Base-by-base conservation (phyloP, 1,140 invertebrate species). In the Apocrypta bakeri region DNA sequence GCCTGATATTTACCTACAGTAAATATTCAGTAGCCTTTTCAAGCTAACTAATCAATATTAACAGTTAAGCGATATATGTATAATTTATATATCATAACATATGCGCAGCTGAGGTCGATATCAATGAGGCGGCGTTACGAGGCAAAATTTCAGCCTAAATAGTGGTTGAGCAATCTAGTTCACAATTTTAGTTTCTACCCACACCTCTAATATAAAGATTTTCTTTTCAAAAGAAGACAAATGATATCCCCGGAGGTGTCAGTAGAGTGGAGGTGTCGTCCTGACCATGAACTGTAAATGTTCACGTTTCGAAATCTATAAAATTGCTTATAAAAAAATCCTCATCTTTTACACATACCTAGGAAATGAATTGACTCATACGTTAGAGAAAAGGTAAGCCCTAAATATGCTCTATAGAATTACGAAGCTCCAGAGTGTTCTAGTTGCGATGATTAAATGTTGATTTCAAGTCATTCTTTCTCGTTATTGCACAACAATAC, bases 401-500 rank as follows among this genome's bases (percentile, higher is more conserved):
- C n/a, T n/a, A n/a, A n/a, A 17, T 56, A 56, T 56, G 17, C 17
- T 21, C 17, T 6, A n/a, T 56, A 56, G 48, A n/a, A 56, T n/a
- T 4, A 3, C 17, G 6, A 56, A 56, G 17, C 48, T 21, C 63
- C 11, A 14, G 11, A 2, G 3, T 14, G 56, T 33, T 21, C 0
- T 27, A 14, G 27, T 21, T 2, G 14, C 24, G 25, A 33, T 66
- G n/a, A 66, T 77, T 77, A 64, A 77, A 77, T 66, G 25, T 66
- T 61, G 27, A 21, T 61, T 0, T 21, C 9, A 3, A 1, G 2
- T 33, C 29, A 78, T 68, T 68, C 68, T 68, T 48, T 78, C 64
- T 68, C 37, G 76, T 42, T 29, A 68, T 78, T 78, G 29, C 63
- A 29, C 61, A 74, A 61, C 61, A 74, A 61, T 74, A 14, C 42